Evolutionary conservation across 2,888 invertebrate genomes (phyloP).

Genomic region (Acanthosepion lycidas): DNA sequence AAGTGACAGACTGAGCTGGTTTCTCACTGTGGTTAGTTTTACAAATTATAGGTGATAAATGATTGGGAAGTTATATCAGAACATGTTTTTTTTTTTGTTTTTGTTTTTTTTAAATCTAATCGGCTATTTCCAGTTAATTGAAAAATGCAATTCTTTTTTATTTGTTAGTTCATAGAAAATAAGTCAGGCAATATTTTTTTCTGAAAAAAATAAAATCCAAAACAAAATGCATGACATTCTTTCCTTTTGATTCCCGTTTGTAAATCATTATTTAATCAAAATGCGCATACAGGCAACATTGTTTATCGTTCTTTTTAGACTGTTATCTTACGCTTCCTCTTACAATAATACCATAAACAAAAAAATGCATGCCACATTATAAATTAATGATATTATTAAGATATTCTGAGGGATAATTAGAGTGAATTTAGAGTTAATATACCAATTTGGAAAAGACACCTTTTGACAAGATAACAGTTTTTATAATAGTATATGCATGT

Average conservation of each 20-base stretch:
- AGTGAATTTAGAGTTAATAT: neutral
- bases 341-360: neutral
- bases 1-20: too few species aligned
- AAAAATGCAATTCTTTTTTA: too few species aligned
- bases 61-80: too few species aligned
- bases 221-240: neutral
- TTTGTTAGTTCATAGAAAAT: too few species aligned
- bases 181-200: too few species aligned
- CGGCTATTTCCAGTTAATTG: too few species aligned
- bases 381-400: neutral
- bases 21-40: too few species aligned
- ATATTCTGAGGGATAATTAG: neutral
- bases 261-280: neutral
- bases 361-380: neutral
- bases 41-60: too few species aligned
- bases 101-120: too few species aligned
- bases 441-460: neutral
- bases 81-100: too few species aligned
- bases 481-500: neutral
- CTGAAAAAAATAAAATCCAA: neutral
- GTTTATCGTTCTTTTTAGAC: neutral
- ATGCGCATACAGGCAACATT: neutral
- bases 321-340: neutral
- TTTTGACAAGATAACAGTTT: neutral
- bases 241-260: neutral